A percentile compares a stretch with the other conserved stretches of the same genome.
These are phyloP conservation scores for Hemichromis elongatus DNA, from an alignment of 2,113 vertebrate species.

Conservation along the genomic window DNA sequence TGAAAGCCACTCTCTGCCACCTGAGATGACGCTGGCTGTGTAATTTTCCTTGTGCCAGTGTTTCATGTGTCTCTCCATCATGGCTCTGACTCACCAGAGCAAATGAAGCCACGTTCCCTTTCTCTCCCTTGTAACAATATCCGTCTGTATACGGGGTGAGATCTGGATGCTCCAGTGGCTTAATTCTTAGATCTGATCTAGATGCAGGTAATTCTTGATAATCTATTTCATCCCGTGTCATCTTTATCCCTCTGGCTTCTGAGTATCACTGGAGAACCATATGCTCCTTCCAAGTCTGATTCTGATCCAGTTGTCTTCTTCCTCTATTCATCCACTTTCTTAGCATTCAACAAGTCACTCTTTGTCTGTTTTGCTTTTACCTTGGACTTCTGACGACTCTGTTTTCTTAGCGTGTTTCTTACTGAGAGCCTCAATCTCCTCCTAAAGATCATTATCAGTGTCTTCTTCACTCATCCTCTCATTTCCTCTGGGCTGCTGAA, in stretches of 20 bases:
- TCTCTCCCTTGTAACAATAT: too few species aligned
- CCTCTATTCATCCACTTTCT: neutral
- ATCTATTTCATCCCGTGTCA: too few species aligned
- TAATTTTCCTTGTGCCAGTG: too few species aligned
- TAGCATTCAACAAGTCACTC: neutral
- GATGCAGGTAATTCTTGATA: too few species aligned
- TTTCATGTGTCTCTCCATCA: too few species aligned
- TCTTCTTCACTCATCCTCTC: neutral
- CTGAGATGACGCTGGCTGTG: too few species aligned
- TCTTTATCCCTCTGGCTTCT: neutral
- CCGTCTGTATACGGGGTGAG: too few species aligned
- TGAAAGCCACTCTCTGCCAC: too few species aligned
- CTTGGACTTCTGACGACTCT: neutral
- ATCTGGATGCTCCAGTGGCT: too few species aligned
- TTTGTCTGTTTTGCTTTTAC: neutral
- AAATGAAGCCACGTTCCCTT: too few species aligned
- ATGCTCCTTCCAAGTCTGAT: neutral
- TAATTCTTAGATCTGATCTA: too few species aligned
- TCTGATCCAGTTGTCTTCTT: neutral
- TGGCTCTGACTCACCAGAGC: too few species aligned
- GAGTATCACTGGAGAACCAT: neutral
- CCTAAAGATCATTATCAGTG: neutral
- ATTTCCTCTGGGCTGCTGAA: neutral
- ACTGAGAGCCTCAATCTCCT: neutral
- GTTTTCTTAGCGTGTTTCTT: neutral